These are phyloP conservation scores for Misgurnus mizolepis DNA, from an alignment of 2,113 vertebrate genomes.

Conservation along the genomic window DNA sequence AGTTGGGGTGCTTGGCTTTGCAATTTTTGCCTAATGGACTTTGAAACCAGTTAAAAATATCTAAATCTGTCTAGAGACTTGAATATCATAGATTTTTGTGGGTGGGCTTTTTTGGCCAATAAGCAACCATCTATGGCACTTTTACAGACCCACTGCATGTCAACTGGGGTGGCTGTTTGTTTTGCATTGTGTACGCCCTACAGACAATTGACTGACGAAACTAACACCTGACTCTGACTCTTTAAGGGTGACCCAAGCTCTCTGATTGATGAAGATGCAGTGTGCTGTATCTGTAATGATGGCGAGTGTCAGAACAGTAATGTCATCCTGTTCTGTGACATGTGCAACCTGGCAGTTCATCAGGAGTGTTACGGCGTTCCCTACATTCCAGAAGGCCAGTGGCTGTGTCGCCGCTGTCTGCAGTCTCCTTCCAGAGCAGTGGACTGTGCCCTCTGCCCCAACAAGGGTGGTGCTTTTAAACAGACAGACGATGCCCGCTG, in stretches of 20 bases:
- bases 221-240: neutral
- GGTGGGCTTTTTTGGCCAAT: too few species aligned
- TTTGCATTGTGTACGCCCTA: neutral
- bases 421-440: constrained; percentile 96
- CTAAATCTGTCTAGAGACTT: too few species aligned
- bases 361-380: constrained; percentile 99
- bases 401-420: constrained; percentile 96
- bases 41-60: too few species aligned
- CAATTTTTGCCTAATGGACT: too few species aligned
- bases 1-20: too few species aligned
- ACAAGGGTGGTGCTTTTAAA: constrained; percentile 98
- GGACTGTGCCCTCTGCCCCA: constrained; percentile 97
- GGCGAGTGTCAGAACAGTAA: constrained; percentile 99
- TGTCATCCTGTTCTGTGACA: constrained; percentile 98
- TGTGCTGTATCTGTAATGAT: constrained; percentile 97
- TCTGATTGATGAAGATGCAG: constrained; percentile 93
- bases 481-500: constrained; percentile 97
- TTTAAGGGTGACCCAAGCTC: constrained; percentile 87
- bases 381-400: constrained; percentile 98
- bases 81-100: too few species aligned
- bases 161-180: neutral
- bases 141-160: too few species aligned
- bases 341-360: constrained; percentile 98
- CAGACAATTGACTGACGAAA: neutral
- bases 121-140: too few species aligned